phyloP scores from a whole-genome alignment of 2,888 invertebrate genomes.

The Selenia dentaria region DNA sequence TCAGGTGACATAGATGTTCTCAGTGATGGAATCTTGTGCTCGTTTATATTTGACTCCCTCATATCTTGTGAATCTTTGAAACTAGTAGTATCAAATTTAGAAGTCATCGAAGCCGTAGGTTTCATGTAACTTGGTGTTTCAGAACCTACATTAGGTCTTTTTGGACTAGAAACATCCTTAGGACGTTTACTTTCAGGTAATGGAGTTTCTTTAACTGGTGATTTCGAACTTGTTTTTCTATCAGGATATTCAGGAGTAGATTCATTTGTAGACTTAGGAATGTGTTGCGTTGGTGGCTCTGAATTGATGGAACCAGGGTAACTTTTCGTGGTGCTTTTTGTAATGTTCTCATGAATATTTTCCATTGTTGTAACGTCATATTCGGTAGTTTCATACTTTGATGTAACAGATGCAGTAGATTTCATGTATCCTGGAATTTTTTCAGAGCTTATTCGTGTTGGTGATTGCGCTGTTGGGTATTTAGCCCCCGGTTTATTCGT shows the following conservation, averaged over 20 bases:
- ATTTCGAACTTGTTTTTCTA: constrained; percentile 9
- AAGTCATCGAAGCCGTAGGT: constrained; percentile 27
- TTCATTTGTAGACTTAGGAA: constrained; percentile 8
- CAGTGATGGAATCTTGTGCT: constrained; percentile 18
- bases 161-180: constrained; percentile 20
- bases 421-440: constrained; percentile 31
- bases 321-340: background rate
- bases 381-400: constrained; percentile 28
- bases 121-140: constrained; percentile 38
- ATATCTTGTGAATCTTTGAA: constrained; percentile 32
- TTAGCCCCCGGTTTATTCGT: constrained; percentile 12
- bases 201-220: constrained; percentile 4
- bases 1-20: constrained; percentile 18
- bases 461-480: constrained; percentile 27
- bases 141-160: constrained; percentile 33
- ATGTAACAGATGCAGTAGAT: constrained; percentile 29
- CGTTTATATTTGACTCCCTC: constrained; percentile 14
- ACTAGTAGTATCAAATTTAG: constrained; percentile 33
- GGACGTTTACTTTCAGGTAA: constrained; percentile 15
- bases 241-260: constrained; percentile 19
- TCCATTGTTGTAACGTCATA: constrained; percentile 25
- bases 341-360: constrained; percentile 27
- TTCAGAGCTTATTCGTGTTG: constrained; percentile 21
- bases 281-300: constrained; percentile 16
- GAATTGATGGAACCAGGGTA: background rate